Conservation (phyloP, 1,140 invertebrate genomes). For the Charaxes varanes region DNA sequence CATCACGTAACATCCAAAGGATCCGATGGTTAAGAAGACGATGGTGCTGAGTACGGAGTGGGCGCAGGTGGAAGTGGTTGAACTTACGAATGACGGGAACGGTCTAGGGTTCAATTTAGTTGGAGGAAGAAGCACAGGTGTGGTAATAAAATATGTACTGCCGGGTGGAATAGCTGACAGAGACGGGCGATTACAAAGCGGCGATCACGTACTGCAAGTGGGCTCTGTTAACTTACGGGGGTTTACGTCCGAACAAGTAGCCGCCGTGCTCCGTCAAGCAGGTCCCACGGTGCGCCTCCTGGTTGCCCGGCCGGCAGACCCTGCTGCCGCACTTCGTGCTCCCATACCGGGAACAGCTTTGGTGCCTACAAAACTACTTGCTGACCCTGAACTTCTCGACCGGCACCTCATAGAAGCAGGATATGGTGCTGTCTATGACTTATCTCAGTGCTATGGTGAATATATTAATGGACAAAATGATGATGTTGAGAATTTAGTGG, state of each 20-base stretch:
- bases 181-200: conserved; percentile 90
- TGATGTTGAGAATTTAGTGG: conserved; percentile 51
- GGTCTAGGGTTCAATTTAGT: conserved; percentile 93
- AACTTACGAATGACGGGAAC: conserved; percentile 89
- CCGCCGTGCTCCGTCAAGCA: conserved; percentile 90
- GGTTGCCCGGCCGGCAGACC: conserved; percentile 90
- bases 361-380: conserved; percentile 87
- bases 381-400: conserved; percentile 88
- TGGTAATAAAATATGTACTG: conserved; percentile 95
- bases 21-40: conserved; percentile 63
- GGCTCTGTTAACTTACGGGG: conserved; percentile 93
- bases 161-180: conserved; percentile 94
- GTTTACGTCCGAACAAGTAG: conserved; percentile 95
- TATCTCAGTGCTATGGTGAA: conserved; percentile 64
- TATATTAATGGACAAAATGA: conserved; percentile 61
- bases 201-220: conserved; percentile 96
- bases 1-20: conserved; percentile 60
- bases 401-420: conserved; percentile 84
- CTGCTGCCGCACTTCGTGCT: conserved; percentile 78
- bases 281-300: conserved; percentile 90
- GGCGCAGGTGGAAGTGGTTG: conserved; percentile 93
- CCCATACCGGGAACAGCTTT: conserved; percentile 79
- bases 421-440: conserved; percentile 70
- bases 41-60: conserved; percentile 91
- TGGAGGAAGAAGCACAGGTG: conserved; percentile 95